Evolutionary conservation across 1,140 invertebrate genomes (phyloP), one percentile per base, ranked within the genome.

Genomic region (Drosophila ercepeae): DNA sequence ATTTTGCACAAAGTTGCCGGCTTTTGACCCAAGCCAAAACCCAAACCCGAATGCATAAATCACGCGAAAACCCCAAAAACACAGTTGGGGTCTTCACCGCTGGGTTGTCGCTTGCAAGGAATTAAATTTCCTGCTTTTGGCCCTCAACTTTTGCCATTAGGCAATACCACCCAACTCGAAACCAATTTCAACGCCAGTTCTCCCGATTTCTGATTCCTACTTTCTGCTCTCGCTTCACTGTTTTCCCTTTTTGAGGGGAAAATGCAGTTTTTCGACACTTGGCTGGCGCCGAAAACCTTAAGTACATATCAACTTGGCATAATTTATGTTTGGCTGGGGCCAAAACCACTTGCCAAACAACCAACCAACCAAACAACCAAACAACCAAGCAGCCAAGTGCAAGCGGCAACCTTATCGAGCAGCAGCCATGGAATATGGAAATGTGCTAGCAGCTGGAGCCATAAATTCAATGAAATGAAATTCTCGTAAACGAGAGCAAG

Each of bases 11-110:
- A 70, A 73, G 59, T 65, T 53, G 50, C 57, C 70, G 53, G 34
- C 32, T 32, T 51, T 54, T 67, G 48, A 72, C 75, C 64, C 29
- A 4, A n/a, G n/a, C n/a, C n/a, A n/a, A n/a, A n/a, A n/a, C n/a
- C n/a, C n/a, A 44, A 75, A 46, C 75, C 81, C 75, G 68, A 86
- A 72, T 79, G 81, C 79, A 83, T 83, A 83, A 83, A 86, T 83
- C 81, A 83, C 75, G 53, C 59, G 70, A 45, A 39, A 78, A 60
- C 27, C 57, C 71, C 71, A 69, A 45, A 58, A 61, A 53, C 68
- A 59, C 55, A 53, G 53, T 64, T 32, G 73, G 72, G 34, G 32
- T 18, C 44, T 21, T 49, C 27, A 32, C 50, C 13, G 19, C 50
- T 36, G 72, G 63, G 27, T 39, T 64, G 41, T 72, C 58, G 27